Percentiles rank a stretch among this genome's conserved stretches.
Evolutionary conservation across 2,888 invertebrate species (phyloP).

Genomic region (Bedellia somnulentella): DNA sequence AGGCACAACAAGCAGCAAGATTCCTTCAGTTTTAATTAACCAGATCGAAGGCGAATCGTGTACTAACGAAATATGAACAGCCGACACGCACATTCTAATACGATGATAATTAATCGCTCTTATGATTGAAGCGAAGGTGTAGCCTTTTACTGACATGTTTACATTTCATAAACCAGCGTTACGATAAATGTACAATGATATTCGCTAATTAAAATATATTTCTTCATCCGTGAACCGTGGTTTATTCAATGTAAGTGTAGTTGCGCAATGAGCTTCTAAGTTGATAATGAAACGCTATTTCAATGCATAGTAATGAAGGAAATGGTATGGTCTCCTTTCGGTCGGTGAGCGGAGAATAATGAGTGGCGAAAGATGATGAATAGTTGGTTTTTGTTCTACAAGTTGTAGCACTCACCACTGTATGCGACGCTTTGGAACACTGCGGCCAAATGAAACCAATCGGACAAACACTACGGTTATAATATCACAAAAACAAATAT

Average conservation of each 20-base stretch:
- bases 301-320: too few relatives aligned
- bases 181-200: too few relatives aligned
- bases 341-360: background rate
- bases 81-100: conserved; percentile 23
- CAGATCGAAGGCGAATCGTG: conserved; percentile 24
- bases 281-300: too few relatives aligned
- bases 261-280: too few relatives aligned
- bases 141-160: conserved; percentile 1
- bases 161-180: conserved; percentile 14
- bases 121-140: conserved; percentile 8
- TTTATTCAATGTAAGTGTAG: too few relatives aligned
- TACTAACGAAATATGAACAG: conserved; percentile 41
- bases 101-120: conserved; percentile 25
- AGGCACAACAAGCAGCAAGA: too few relatives aligned
- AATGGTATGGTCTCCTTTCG: too few relatives aligned
- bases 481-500: too few relatives aligned
- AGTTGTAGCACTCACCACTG: conserved; percentile 79
- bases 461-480: conserved; percentile 57
- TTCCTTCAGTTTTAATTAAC: conserved; percentile 28
- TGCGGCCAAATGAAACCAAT: conserved; percentile 63
- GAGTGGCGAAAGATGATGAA: background rate
- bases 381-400: background rate
- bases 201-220: too few relatives aligned
- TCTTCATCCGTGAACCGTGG: too few relatives aligned
- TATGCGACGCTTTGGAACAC: conserved; percentile 96